Percentiles rank a stretch among this genome's conserved stretches.
Evolutionary conservation across 1,140 invertebrate genomes (phyloP).

Genomic region (Cherax destructor): DNA sequence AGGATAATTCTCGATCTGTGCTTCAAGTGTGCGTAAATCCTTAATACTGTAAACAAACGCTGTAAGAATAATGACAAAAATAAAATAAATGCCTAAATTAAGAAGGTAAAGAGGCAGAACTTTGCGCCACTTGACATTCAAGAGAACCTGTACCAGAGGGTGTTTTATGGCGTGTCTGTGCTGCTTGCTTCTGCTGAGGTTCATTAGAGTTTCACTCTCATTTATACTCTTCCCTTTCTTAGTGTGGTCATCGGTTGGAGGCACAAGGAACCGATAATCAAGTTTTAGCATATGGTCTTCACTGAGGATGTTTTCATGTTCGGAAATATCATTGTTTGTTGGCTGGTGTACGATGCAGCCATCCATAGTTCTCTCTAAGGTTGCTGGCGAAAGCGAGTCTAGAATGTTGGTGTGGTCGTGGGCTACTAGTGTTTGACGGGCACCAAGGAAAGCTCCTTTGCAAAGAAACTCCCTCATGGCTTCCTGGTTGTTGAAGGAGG

Average conservation of each 20-base stretch:
- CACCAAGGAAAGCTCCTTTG: slow-evolving; percentile 65
- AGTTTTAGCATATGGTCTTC: slow-evolving; percentile 62
- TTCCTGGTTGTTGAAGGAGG: slow-evolving; percentile 68
- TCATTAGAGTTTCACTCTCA: slow-evolving; percentile 62
- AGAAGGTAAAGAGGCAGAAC: slow-evolving; percentile 84
- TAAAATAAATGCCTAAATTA: slow-evolving; percentile 83
- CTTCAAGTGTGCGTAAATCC: slow-evolving; percentile 59
- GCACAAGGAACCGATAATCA: slow-evolving; percentile 65
- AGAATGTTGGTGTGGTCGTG: slow-evolving; percentile 34
- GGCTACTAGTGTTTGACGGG: slow-evolving; percentile 11
- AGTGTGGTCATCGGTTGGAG: slow-evolving; percentile 7
- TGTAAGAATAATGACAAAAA: slow-evolving; percentile 80
- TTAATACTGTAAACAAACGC: slow-evolving; percentile 65
- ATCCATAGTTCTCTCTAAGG: slow-evolving; percentile 67
- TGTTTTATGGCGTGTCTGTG: slow-evolving; percentile 79
- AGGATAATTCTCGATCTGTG: not conserved
- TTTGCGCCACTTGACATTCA: slow-evolving; percentile 88
- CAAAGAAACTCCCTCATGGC: slow-evolving; percentile 53
- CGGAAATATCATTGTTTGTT: not conserved
- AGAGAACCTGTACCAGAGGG: slow-evolving; percentile 86
- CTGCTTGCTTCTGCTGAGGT: slow-evolving; percentile 50
- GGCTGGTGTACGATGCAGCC: slow-evolving; percentile 62
- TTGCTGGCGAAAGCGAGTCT: slow-evolving; percentile 40
- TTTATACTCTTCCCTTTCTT: slow-evolving; percentile 32
- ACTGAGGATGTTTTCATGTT: slow-evolving; percentile 49